phyloP scores from a whole-genome alignment of 2,797 vertebrate genomes.

The Rhyacichthys aspro region DNA sequence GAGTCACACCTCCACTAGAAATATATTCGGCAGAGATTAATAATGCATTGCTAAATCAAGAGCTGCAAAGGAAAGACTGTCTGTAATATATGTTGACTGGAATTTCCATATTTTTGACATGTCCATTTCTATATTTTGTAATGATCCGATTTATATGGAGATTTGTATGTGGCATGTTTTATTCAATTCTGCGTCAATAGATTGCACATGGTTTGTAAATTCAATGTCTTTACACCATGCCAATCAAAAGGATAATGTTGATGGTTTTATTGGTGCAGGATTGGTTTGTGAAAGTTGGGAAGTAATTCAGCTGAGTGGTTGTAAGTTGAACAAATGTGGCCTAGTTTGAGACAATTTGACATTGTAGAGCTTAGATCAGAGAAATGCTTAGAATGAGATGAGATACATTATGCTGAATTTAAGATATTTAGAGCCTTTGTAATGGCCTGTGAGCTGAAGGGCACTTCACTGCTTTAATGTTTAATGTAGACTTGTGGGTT shows the following conservation, averaged over 20 bases:
- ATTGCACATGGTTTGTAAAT: slow-evolving; percentile 18
- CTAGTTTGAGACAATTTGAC: background rate
- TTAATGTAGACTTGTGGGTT: background rate
- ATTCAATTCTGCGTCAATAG: background rate
- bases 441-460: background rate
- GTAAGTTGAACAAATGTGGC: slow-evolving; percentile 7
- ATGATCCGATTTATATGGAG: slow-evolving; percentile 8
- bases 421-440: background rate
- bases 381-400: background rate
- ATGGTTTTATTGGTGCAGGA: slow-evolving; percentile 7
- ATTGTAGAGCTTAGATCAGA: background rate
- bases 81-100: background rate
- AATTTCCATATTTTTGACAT: background rate
- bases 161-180: slow-evolving; percentile 3
- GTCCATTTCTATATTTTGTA: slow-evolving; percentile 4
- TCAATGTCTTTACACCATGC: too few relatives aligned
- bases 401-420: slow-evolving; percentile 9
- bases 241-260: slow-evolving; percentile 2
- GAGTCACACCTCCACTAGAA: slow-evolving; percentile 22
- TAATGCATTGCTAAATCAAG: slow-evolving; percentile 8
- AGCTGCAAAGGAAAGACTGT: background rate
- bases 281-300: slow-evolving; percentile 10
- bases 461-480: background rate
- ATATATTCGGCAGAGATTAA: slow-evolving; percentile 14
- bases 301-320: slow-evolving; percentile 16